Evolutionary conservation across 2,888 invertebrate species (phyloP).

Genomic region (Cheilosia impressa): DNA sequence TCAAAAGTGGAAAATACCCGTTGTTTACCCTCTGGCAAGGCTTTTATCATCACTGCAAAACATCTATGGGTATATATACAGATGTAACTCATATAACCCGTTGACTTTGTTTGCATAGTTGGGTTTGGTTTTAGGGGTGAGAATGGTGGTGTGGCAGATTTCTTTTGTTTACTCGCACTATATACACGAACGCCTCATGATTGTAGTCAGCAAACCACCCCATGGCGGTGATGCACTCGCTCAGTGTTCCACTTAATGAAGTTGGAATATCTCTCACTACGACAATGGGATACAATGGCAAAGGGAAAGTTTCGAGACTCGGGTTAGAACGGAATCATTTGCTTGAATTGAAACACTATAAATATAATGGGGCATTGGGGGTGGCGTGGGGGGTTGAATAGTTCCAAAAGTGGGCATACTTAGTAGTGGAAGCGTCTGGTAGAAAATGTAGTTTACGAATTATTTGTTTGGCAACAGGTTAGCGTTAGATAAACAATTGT

Average conservation of each 20-base stretch:
- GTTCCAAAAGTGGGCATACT: neutral
- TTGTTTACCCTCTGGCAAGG: constrained; percentile 53
- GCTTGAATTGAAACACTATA: constrained; percentile 17
- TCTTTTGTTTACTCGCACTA: constrained; percentile 11
- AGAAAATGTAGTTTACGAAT: constrained; percentile 4
- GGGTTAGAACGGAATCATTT: constrained; percentile 26
- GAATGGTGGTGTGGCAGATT: neutral
- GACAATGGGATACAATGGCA: constrained; percentile 32
- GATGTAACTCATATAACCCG: constrained; percentile 24
- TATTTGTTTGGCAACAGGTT: constrained; percentile 56
- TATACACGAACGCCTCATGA: neutral
- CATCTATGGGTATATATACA: neutral
- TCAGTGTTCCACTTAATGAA: constrained; percentile 55
- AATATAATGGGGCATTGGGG: neutral
- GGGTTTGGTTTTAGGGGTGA: constrained; percentile 27
- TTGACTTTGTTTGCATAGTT: constrained; percentile 61
- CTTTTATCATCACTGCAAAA: constrained; percentile 4
- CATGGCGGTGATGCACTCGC: constrained; percentile 9
- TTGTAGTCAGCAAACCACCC: neutral
- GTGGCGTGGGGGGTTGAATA: neutral
- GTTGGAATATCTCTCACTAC: constrained; percentile 48
- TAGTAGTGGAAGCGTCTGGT: too few species aligned
- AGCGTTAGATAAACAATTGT: constrained; percentile 38
- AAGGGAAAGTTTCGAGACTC: constrained; percentile 42
- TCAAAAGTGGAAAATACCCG: constrained; percentile 55